phyloP scores from a whole-genome alignment of 2,113 vertebrate species.

The Rhynchomys soricoides region DNA sequence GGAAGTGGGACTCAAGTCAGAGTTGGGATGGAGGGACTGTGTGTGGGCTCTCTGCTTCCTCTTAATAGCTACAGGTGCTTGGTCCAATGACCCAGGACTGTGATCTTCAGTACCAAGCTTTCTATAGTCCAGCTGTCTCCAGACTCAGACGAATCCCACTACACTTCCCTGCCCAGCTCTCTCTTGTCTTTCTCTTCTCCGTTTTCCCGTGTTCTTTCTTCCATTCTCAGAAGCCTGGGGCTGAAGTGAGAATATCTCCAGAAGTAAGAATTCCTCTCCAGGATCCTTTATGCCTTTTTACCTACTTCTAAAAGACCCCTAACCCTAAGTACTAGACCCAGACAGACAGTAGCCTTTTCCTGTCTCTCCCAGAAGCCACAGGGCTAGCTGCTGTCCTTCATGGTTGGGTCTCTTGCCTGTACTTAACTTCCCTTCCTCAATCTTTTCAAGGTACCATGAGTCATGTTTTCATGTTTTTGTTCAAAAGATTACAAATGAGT shows the following conservation, averaged over 20 bases:
- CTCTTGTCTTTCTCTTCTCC: accelerated
- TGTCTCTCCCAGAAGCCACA: neutral
- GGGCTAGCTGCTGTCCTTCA: accelerated
- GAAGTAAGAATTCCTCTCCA: neutral
- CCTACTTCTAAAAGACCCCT: neutral
- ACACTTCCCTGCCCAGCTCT: accelerated
- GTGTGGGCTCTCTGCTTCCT: no score
- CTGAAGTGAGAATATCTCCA: neutral
- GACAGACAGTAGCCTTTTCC: accelerated
- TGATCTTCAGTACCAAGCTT: accelerated
- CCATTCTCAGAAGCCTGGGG: neutral
- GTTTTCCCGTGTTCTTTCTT: neutral
- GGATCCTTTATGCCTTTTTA: neutral
- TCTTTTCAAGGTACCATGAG: neutral
- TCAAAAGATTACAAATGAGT: neutral
- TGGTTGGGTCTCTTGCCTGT: neutral
- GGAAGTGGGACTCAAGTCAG: accelerated
- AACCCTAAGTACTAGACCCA: neutral
- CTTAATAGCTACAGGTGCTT: neutral
- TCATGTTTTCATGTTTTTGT: neutral
- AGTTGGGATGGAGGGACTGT: accelerated
- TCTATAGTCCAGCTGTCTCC: neutral
- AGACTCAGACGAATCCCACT: neutral
- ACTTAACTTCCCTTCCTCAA: neutral
- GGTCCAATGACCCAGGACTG: neutral